phyloP scores from a whole-genome alignment of 1,140 invertebrate genomes.

The Drosophila repletoides region DNA sequence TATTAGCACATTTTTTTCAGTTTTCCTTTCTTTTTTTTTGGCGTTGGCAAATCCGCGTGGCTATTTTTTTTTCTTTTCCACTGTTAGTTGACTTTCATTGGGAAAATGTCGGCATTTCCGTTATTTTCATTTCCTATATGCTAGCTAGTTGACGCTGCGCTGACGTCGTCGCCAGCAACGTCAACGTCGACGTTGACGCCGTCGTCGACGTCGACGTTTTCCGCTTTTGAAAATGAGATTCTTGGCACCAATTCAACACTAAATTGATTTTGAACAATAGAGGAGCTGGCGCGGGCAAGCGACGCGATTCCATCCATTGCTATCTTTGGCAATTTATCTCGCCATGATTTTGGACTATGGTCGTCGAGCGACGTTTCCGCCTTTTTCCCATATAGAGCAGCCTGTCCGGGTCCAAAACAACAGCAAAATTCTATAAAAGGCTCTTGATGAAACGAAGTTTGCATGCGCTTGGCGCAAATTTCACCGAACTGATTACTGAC shows the following conservation, averaged over 20 bases:
- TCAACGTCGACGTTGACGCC: slow-evolving; percentile 4
- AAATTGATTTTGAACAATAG: slow-evolving; percentile 74
- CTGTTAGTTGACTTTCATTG: slow-evolving; percentile 36
- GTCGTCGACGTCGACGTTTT: not conserved
- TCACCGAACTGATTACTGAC: slow-evolving; percentile 5
- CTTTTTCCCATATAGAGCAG: slow-evolving; percentile 17
- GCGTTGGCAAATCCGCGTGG: slow-evolving; percentile 13
- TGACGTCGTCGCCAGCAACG: not conserved
- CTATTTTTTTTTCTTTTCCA: not conserved
- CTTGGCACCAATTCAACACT: slow-evolving; percentile 73
- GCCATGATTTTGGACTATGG: slow-evolving; percentile 62
- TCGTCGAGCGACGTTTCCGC: slow-evolving; percentile 50
- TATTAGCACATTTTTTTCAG: slow-evolving; percentile 45
- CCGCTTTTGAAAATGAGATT: slow-evolving; percentile 54
- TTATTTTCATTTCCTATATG: slow-evolving; percentile 56
- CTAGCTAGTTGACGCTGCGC: slow-evolving; percentile 24
- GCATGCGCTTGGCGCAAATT: slow-evolving; percentile 16
- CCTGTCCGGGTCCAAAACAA: slow-evolving; percentile 13
- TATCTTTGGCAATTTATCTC: slow-evolving; percentile 75
- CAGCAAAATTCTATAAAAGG: slow-evolving; percentile 4
- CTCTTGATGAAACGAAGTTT: slow-evolving; percentile 18
- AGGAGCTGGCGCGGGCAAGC: slow-evolving; percentile 4
- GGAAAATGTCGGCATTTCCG: slow-evolving; percentile 46
- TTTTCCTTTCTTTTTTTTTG: slow-evolving; percentile 6
- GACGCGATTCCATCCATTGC: slow-evolving; percentile 35